These are phyloP conservation scores for Dryas iulia DNA, from an alignment of 1,140 invertebrate species.

Conservation along the genomic window DNA sequence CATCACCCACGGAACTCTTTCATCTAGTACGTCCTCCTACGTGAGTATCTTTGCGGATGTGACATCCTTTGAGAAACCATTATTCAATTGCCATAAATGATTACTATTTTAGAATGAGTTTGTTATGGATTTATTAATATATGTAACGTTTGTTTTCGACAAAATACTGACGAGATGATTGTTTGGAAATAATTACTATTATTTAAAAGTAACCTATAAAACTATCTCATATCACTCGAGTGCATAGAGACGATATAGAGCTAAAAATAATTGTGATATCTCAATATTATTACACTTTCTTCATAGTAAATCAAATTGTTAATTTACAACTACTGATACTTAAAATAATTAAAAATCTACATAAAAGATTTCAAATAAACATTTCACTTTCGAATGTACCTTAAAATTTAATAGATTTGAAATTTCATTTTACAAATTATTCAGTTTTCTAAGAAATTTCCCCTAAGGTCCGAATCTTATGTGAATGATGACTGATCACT, in stretches of 20 bases:
- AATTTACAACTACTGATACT: too few species aligned
- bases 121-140: neutral
- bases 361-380: too few species aligned
- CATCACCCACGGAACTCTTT: slow-evolving; percentile 89
- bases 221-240: slow-evolving; percentile 4
- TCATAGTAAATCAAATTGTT: too few species aligned
- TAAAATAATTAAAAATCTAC: too few species aligned
- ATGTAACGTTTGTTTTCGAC: neutral
- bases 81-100: slow-evolving; percentile 66
- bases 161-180: neutral
- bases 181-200: neutral
- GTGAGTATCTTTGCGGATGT: slow-evolving; percentile 83
- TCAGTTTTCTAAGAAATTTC: too few species aligned
- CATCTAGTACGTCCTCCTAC: slow-evolving; percentile 89
- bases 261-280: slow-evolving; percentile 15
- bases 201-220: slow-evolving; percentile 18
- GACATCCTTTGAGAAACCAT: slow-evolving; percentile 62
- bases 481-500: too few species aligned
- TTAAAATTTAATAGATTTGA: too few species aligned
- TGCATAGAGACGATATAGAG: slow-evolving; percentile 1
- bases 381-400: too few species aligned
- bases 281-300: too few species aligned
- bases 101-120: slow-evolving; percentile 18
- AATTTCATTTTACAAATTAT: too few species aligned
- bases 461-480: too few species aligned